Evolutionary conservation across 2,888 invertebrate species (phyloP), one percentile per base, ranked within the genome.

Genomic region (Ligdia adustata): DNA sequence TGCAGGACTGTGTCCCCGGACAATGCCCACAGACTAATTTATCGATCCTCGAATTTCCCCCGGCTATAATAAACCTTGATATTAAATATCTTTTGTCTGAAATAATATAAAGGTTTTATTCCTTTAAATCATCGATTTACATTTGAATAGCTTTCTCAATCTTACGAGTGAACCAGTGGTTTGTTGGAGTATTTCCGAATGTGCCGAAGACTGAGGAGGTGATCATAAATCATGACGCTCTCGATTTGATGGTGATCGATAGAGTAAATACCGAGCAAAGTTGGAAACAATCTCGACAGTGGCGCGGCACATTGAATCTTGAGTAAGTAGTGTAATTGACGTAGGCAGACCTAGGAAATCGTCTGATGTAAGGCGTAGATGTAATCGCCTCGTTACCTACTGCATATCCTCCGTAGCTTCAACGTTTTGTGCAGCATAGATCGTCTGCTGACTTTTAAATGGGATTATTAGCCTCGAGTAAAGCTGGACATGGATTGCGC

Each of bases 311-410:
- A 52, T 63, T 57, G 61, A 58, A 64, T 64, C 58, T 61, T 62
- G 60, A 68, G 64, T 61, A 62, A 69, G 67, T 64, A 60, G 55
- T 57, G 60, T 74, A 66, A 72, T 69, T 64, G 71, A 66, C 63
- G 60, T 65, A 66, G 62, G 60, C 60, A 64, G 60, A 48, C 53
- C 65, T 66, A 62, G 62, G 60, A 69, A 69, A 43, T 43, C 56
- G 62, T 52, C 40, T 60, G 55, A 60, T 57, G 58, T 49, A 43
- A 56, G 55, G 52, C 56, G 53, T 56, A 55, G 57, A 65, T 58
- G 51, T 60, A 57, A 62, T 52, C 45, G 41, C 27, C 47, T 60
- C 46, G 48, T 56, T 53, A n/a, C n/a, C n/a, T n/a, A 40, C 35
- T 37, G 31, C 24, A 32, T 53, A 59, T 61, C 55, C 55, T 55